Conservation (phyloP, 2,888 invertebrate species). For the Caenorhabditis sp. region DNA sequence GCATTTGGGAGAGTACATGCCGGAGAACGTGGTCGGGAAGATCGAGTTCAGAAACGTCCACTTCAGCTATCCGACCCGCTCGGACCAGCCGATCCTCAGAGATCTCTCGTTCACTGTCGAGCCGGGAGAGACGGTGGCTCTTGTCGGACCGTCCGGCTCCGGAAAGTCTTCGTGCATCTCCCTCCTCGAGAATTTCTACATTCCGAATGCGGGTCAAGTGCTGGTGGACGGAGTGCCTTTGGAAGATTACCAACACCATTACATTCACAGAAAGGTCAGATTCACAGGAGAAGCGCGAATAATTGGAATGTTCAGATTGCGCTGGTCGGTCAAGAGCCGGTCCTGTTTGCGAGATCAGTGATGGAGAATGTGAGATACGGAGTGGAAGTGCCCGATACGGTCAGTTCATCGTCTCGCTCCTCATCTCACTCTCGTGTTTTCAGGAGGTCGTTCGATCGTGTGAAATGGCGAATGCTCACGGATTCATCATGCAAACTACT, state of each 20-base stretch:
- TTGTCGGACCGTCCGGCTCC: conserved; percentile 80
- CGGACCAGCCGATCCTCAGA: conserved; percentile 85
- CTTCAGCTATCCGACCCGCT: conserved; percentile 90
- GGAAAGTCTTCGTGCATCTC: conserved; percentile 81
- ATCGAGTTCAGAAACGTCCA: conserved; percentile 86
- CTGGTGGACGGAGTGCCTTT: conserved; percentile 80
- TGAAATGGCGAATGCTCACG: conserved; percentile 80
- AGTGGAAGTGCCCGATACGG: conserved; percentile 65
- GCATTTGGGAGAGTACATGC: conserved; percentile 60
- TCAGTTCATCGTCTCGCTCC: conserved; percentile 7
- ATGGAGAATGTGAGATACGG: conserved; percentile 78
- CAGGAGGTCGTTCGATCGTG: conserved; percentile 78
- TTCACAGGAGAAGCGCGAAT: too few species aligned
- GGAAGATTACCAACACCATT: conserved; percentile 80
- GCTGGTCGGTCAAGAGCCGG: conserved; percentile 81
- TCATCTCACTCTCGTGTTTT: background rate
- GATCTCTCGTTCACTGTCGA: conserved; percentile 80
- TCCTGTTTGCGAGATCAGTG: conserved; percentile 80
- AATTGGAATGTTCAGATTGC: too few species aligned
- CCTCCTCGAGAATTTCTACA: conserved; percentile 81
- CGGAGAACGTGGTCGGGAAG: conserved; percentile 82
- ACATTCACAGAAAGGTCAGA: conserved; percentile 80
- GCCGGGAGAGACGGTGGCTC: conserved; percentile 81
- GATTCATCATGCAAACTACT: conserved; percentile 79
- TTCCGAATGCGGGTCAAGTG: conserved; percentile 78